Base-by-base conservation (phyloP, 2,797 vertebrate genomes). In the Falco rusticolus region DNA sequence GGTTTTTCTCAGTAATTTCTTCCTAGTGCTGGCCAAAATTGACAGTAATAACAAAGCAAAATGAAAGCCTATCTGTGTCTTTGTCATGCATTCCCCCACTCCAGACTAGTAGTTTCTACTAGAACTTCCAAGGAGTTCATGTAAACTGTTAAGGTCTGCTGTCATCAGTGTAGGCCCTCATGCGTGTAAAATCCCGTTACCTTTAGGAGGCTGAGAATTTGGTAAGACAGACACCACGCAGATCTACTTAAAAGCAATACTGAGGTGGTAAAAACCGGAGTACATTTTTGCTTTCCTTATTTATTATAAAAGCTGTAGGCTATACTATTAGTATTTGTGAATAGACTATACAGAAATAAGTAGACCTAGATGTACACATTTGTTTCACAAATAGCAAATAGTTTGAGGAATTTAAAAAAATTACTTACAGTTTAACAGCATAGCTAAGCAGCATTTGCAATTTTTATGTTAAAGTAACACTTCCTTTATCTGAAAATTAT, bases 1-100 rank as follows among this genome's bases (percentile, higher is more conserved):
- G 66, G 57, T 71, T 94, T 81, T 93, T 89, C 59, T 45, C 71
- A 25, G 92, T 95, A 94, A 95, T 94, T 94, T 94, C 88, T 93
- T 94, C 92, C 92, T 96, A 81, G 24, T 70, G 68, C 45, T 61
- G 72, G 43, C 92, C 87, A 92, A 96, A 92, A 86, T 43, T 80
- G 89, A 80, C 86, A 94, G 94, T 86, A 94, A 65, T 54, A 93
- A 87, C 76, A 90, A 92, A 95, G 79, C 59, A 88, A 93, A 56
- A 47, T 57, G 72, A 90, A 91, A 63, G 72, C 39, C 71, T 45
- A 53, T 74, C 34, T 71, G 21, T 80, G 53, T 41, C 37, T 84
- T 75, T 92, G 45, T 80, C 60, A 16, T 54, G 18, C 10, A 20
- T 84, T 92, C 66, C 59, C 43, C 14, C 6, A 29, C 39, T 74